Evolutionary conservation across 2,797 vertebrate genomes (phyloP), one percentile per base, ranked within the genome.

Genomic region (Sphenodon punctatus): DNA sequence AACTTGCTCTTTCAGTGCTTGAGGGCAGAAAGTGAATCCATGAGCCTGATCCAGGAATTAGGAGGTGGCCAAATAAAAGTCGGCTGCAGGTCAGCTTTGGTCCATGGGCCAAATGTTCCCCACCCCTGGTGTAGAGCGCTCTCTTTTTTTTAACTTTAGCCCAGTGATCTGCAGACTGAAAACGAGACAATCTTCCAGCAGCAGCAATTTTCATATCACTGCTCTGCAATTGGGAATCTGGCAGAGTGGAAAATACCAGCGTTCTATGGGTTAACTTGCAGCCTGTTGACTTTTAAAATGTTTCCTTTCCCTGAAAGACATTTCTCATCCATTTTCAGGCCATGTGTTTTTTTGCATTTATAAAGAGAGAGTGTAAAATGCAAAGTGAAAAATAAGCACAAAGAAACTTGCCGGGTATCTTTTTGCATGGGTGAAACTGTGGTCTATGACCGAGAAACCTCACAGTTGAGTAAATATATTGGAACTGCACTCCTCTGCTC

Each of bases 191-290:
- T 4, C 2, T 2, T 49, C 20, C 38, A 4, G 0, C 10, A 38
- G 34, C 45, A 22, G 23, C 38, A 27, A 7, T 27, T 3, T 51
- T 30, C 56, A 60, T 16, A 25, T 67, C 42, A 22, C 30, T 30
- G 15, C 20, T 53, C 0, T 6, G 34, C 46, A 49, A 17, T 51
- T 2, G 0, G 27, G 4, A 4, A 38, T 22, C 48, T 19, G 23
- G 49, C 38, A 19, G 22, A 34, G 41, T 17, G 20, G 27, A 20
- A 45, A 41, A n/a, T 9, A 1, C 45, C 7, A 20, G 51, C 41
- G n/a, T 11, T 2, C 1, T 55, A 10, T 15, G 38, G 27, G n/a
- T 73, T 65, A 67, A 63, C 0, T 3, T 16, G 23, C 2, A 53
- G 67, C 30, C 30, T 23, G 14, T 34, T 75, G 80, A 11, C 49